Conservation (phyloP, 1,140 invertebrate genomes). For the Protaetia brevitarsis region DNA sequence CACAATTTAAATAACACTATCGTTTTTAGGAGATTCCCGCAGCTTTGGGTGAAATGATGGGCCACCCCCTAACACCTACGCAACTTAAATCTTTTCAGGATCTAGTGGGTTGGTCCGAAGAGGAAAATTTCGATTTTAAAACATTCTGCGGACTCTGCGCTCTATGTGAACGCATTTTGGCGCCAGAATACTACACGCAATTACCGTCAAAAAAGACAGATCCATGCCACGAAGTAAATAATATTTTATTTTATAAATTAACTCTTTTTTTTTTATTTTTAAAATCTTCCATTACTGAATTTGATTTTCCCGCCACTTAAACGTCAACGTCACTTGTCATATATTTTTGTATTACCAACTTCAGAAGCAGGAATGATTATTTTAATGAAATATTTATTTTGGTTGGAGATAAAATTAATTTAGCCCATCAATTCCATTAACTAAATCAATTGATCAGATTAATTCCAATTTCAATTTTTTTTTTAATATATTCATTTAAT, state of each 20-base stretch:
- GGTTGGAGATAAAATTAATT: too few relatives aligned
- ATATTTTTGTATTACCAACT: too few relatives aligned
- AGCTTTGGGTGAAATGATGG: constrained; percentile 61
- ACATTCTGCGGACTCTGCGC: constrained; percentile 68
- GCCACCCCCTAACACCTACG: constrained; percentile 53
- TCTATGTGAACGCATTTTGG: constrained; percentile 58
- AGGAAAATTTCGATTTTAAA: constrained; percentile 57
- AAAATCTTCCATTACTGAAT: not conserved
- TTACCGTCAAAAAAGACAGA: constrained; percentile 44
- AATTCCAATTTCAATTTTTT: constrained; percentile 6
- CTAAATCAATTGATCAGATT: too few relatives aligned
- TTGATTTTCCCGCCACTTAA: too few relatives aligned
- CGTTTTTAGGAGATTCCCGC: constrained; percentile 37
- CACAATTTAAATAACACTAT: too few relatives aligned
- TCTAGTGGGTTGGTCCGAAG: constrained; percentile 53
- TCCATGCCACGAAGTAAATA: constrained; percentile 45
- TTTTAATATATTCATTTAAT: constrained; percentile 20
- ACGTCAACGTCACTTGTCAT: too few relatives aligned
- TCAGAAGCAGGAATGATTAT: too few relatives aligned
- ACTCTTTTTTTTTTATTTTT: not conserved
- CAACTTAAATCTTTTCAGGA: constrained; percentile 50
- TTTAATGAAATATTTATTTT: too few relatives aligned
- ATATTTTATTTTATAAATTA: not conserved
- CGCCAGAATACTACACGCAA: constrained; percentile 40
- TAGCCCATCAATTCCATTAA: too few relatives aligned